Evolutionary conservation across 2,113 vertebrate species (phyloP).

Genomic region (Otolemur garnettii): DNA sequence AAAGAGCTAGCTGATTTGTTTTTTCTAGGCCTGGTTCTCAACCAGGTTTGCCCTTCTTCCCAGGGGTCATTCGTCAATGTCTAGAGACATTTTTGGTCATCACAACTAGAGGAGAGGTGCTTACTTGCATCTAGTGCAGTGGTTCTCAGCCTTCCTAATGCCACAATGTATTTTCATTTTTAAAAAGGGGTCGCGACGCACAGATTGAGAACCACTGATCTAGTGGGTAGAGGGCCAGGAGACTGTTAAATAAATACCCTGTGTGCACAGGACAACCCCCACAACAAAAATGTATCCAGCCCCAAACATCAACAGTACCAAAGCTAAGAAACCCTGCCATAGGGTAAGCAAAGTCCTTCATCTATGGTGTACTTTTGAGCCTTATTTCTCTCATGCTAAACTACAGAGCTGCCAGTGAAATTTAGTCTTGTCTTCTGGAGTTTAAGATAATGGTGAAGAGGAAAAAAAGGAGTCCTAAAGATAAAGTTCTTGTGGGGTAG

Average conservation of each 20-base stretch:
- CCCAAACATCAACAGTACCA: background rate
- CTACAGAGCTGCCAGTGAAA: slow-evolving; percentile 59
- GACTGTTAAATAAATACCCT: slow-evolving; percentile 17
- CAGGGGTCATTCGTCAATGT: background rate
- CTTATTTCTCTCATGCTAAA: slow-evolving; percentile 37
- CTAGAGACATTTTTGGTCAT: background rate
- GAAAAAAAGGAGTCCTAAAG: slow-evolving; percentile 68
- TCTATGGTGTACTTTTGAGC: background rate
- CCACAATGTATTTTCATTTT: too few species aligned
- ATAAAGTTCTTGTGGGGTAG: slow-evolving; percentile 72
- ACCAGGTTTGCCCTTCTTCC: background rate
- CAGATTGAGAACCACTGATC: too few species aligned
- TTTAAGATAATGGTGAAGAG: slow-evolving; percentile 71
- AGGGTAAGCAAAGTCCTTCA: slow-evolving; percentile 31
- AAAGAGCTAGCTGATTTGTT: slow-evolving; percentile 5
- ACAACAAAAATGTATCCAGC: background rate
- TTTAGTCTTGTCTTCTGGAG: slow-evolving; percentile 60
- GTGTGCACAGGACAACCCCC: background rate
- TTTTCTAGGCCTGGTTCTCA: slow-evolving; percentile 2
- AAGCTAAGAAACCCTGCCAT: background rate
- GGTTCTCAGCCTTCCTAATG: too few species aligned
- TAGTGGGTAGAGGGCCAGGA: background rate
- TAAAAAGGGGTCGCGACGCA: too few species aligned
- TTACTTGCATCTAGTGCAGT: background rate
- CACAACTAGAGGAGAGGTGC: background rate